Percentiles rank a stretch among this genome's conserved stretches.
Conservation (phyloP, 1,140 invertebrate genomes). For the Formica selysi region DNA sequence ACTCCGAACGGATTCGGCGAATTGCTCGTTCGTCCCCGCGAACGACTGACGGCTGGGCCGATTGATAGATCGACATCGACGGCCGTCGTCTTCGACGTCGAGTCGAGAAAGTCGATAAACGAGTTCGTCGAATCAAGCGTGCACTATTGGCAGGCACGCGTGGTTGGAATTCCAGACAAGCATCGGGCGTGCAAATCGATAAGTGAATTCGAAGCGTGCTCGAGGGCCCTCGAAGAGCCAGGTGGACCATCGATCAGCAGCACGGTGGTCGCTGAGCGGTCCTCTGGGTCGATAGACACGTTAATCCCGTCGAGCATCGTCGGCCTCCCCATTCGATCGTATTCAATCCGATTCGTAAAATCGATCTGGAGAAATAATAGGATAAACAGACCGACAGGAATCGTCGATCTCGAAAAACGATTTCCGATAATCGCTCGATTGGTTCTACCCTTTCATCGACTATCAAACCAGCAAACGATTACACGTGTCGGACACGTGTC, state of each 20-base stretch:
- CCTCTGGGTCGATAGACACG: conserved; percentile 5
- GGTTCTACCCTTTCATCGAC: not conserved
- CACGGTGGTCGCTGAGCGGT: conserved; percentile 14
- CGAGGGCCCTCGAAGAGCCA: conserved; percentile 13
- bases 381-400: not conserved
- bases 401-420: conserved; percentile 1
- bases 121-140: conserved; percentile 20
- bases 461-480: not conserved
- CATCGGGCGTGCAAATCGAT: conserved; percentile 29
- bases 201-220: conserved; percentile 28
- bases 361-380: conserved; percentile 1
- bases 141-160: conserved; percentile 26
- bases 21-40: not conserved
- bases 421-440: conserved; percentile 13
- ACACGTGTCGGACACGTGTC: conserved; percentile 17
- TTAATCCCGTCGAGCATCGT: conserved; percentile 16
- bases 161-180: conserved; percentile 49
- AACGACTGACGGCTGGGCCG: conserved; percentile 12
- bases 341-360: conserved; percentile 26
- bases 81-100: not conserved
- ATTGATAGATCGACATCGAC: conserved; percentile 32
- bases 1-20: not conserved
- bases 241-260: conserved; percentile 1
- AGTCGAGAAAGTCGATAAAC: not conserved
- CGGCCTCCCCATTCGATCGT: not conserved